These are phyloP conservation scores for Synergus japonicus DNA, from an alignment of 2,888 invertebrate species.

Conservation along the genomic window DNA sequence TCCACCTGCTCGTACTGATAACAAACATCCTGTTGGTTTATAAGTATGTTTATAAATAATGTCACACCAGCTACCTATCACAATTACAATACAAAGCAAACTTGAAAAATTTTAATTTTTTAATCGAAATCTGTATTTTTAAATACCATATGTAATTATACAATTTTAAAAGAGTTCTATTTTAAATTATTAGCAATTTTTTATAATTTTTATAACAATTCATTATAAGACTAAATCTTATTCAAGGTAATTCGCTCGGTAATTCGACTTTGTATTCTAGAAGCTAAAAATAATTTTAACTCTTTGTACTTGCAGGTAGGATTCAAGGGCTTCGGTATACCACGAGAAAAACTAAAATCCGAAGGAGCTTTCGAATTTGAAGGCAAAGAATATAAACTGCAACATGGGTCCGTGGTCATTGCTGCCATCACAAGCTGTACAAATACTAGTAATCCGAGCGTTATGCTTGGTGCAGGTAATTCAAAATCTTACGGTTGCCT, in stretches of 20 bases:
- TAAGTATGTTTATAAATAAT: not conserved
- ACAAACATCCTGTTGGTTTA: conserved; percentile 18
- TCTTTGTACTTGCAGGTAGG: conserved; percentile 83
- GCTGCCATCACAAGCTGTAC: conserved; percentile 99
- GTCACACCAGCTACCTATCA: not conserved
- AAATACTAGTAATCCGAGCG: conserved; percentile 98
- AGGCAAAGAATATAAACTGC: conserved; percentile 87
- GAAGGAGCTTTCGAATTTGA: conserved; percentile 89
- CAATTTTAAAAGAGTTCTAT: not conserved
- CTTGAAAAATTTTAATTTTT: not conserved
- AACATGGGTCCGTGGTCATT: conserved; percentile 96
- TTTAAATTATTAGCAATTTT: conserved; percentile 30
- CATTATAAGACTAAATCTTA: not conserved
- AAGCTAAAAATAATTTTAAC: not conserved
- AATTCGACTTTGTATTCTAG: no score
- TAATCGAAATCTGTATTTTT: no score
- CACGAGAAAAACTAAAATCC: conserved; percentile 81
- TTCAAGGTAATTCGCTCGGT: no score
- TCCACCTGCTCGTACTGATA: not conserved
- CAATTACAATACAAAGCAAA: not conserved
- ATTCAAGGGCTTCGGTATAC: conserved; percentile 94
- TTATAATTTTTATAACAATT: not conserved
- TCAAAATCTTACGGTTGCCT: conserved; percentile 22
- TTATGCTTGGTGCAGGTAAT: conserved; percentile 96
- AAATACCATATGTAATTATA: not conserved